A percentile compares a stretch with the other conserved stretches of the same genome.
These are phyloP conservation scores for Penaeus indicus DNA, from an alignment of 1,140 invertebrate species.

Conservation along the genomic window DNA sequence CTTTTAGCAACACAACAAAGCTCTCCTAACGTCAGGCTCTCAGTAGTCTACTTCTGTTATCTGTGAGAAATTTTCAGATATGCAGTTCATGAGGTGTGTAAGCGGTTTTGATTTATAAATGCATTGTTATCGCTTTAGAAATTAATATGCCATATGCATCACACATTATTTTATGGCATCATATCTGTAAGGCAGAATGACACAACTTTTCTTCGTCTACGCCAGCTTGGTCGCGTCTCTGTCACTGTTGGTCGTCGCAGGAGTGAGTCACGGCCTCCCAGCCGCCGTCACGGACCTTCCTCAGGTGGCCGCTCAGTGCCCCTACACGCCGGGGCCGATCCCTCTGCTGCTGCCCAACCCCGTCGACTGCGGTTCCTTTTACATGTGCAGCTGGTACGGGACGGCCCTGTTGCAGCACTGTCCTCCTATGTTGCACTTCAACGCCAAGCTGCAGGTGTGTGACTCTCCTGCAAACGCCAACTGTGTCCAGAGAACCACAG, in stretches of 20 bases:
- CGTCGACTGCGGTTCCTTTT: conserved; percentile 18
- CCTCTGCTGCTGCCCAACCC: conserved; percentile 38
- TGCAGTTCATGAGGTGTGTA: too few species aligned
- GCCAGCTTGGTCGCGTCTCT: too few species aligned
- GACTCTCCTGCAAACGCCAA: not conserved
- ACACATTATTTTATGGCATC: too few species aligned
- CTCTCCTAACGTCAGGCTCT: too few species aligned
- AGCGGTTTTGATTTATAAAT: too few species aligned
- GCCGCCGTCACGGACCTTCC: not conserved
- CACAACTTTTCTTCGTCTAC: too few species aligned
- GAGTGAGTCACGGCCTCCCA: not conserved
- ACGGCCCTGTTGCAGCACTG: not conserved
- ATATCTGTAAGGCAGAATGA: too few species aligned
- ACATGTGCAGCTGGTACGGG: conserved; percentile 31
- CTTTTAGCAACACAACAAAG: too few species aligned
- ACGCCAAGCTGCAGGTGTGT: conserved; percentile 1
- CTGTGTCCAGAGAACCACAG: not conserved
- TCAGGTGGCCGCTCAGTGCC: conserved; percentile 4
- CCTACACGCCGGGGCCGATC: not conserved
- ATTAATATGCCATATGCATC: too few species aligned
- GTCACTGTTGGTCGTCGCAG: not conserved
- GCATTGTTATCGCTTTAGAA: too few species aligned
- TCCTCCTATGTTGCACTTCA: not conserved
- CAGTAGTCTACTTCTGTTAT: too few species aligned
- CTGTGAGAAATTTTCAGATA: too few species aligned